Percentiles rank a stretch among this genome's conserved stretches.
These are phyloP conservation scores for Channallabes apus DNA, from an alignment of 2,797 vertebrate genomes.

Conservation along the genomic window DNA sequence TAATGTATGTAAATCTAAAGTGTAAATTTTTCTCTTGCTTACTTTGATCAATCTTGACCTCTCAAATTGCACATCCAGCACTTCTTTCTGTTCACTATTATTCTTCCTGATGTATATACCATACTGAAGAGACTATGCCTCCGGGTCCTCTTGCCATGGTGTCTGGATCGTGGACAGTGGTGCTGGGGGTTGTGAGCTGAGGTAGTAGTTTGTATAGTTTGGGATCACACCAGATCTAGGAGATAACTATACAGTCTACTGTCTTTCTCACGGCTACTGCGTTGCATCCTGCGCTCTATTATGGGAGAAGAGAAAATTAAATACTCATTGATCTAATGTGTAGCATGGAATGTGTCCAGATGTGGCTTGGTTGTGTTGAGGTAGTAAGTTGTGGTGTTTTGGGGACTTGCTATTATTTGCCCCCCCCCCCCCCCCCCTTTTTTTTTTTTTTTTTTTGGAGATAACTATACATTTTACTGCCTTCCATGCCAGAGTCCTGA, in stretches of 20 bases:
- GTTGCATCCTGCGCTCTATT: conserved; percentile 8
- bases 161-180: conserved; percentile 13
- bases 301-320: background rate
- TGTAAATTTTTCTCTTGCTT: background rate
- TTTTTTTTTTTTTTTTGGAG: too few relatives aligned
- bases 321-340: background rate
- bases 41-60: background rate
- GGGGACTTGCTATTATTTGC: conserved; percentile 68
- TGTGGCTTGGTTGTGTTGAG: conserved; percentile 63
- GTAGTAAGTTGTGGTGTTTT: conserved; percentile 81
- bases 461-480: conserved; percentile 80
- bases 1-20: background rate
- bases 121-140: background rate
- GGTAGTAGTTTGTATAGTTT: conserved; percentile 91
- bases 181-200: conserved; percentile 73
- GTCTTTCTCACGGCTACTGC: conserved; percentile 78
- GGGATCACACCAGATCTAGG: conserved; percentile 85
- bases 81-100: background rate
- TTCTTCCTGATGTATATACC: background rate
- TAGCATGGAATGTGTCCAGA: background rate
- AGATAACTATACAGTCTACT: conserved; percentile 89
- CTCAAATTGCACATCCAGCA: background rate
- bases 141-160: background rate
- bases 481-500: conserved; percentile 62
- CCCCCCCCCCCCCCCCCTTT: too few relatives aligned